Conservation (phyloP, 2,113 vertebrate genomes). For the Callithrix jacchus region DNA sequence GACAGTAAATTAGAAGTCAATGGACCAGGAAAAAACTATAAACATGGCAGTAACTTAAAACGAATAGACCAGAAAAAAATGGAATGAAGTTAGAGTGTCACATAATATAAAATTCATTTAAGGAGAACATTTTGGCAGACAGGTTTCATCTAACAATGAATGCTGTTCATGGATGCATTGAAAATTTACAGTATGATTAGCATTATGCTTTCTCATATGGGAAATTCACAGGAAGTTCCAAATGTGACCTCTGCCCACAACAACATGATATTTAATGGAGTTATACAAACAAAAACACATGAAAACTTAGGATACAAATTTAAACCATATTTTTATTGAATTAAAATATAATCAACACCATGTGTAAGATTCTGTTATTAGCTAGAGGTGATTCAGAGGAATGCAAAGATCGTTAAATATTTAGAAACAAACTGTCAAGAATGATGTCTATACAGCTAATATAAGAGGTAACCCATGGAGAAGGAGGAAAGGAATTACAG, state of each 20-base stretch:
- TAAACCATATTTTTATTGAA: conserved; percentile 7
- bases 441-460: not conserved
- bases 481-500: not conserved
- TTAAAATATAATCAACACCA: not conserved
- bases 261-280: not conserved
- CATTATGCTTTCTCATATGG: not conserved
- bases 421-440: not conserved
- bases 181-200: not conserved
- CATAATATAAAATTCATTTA: conserved; percentile 45
- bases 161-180: not conserved
- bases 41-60: conserved; percentile 52
- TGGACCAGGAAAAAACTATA: not conserved
- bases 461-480: not conserved
- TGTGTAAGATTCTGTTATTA: not conserved
- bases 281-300: not conserved
- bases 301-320: conserved; percentile 1
- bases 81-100: conserved; percentile 36
- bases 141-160: not conserved
- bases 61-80: conserved; percentile 44
- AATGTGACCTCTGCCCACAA: not conserved
- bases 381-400: not conserved
- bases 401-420: not conserved
- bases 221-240: not conserved
- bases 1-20: conserved; percentile 47
- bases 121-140: conserved; percentile 33